These are phyloP conservation scores for Rhinichthys osculus DNA, from an alignment of 2,797 vertebrate genomes.

Conservation along the genomic window DNA sequence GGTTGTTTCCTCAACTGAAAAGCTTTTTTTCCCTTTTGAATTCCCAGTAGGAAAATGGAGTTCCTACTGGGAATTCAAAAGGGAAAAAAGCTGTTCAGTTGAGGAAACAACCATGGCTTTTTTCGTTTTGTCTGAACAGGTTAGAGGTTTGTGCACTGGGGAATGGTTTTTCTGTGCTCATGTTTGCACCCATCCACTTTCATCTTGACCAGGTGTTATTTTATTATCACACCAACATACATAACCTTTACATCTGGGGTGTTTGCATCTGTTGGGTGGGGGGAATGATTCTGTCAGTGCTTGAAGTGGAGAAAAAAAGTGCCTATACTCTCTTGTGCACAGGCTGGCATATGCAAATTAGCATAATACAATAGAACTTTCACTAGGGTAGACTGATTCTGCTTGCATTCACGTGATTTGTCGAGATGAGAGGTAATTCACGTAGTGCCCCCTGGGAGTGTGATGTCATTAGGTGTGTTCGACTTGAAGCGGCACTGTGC, in stretches of 20 bases:
- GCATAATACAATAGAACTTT: background rate
- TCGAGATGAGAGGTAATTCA: background rate
- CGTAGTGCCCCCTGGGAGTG: background rate
- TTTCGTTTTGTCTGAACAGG: constrained; percentile 11
- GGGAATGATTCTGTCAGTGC: background rate
- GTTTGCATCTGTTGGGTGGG: background rate
- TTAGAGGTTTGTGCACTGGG: background rate
- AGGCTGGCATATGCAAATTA: background rate
- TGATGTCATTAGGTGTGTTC: background rate
- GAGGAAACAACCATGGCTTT: background rate
- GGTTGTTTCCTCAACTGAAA: too few species aligned
- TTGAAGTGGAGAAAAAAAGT: background rate
- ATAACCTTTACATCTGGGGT: constrained; percentile 49
- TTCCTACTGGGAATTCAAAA: background rate
- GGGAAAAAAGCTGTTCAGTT: background rate
- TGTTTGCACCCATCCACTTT: constrained; percentile 39
- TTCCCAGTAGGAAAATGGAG: too few species aligned
- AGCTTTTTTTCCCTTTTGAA: too few species aligned
- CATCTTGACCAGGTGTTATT: constrained; percentile 47
- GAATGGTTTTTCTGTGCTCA: background rate
- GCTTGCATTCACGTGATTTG: background rate
- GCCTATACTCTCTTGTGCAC: too few species aligned
- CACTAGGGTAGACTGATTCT: background rate
- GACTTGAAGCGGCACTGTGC: too few species aligned
- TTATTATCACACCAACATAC: constrained; percentile 51